These are phyloP conservation scores for Protomyctophum bolini DNA, from an alignment of 2,113 vertebrate genomes.

Conservation along the genomic window DNA sequence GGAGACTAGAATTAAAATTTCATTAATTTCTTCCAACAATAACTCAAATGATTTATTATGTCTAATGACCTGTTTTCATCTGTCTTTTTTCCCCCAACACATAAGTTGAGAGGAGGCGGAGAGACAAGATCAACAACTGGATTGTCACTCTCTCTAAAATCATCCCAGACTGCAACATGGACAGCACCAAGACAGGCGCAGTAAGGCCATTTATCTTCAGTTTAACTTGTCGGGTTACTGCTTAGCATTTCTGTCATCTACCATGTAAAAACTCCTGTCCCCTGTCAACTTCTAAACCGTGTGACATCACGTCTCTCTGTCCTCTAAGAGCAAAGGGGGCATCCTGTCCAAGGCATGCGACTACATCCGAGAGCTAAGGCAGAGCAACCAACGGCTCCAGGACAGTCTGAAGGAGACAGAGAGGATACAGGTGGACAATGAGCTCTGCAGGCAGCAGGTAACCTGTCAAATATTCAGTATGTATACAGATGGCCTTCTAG, in stretches of 20 bases:
- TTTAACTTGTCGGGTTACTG: neutral
- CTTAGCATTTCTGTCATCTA: no score
- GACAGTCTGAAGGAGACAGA: constrained; percentile 88
- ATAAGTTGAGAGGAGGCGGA: constrained; percentile 87
- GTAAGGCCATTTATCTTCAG: constrained; percentile 67
- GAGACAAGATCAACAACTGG: constrained; percentile 97
- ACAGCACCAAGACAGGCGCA: constrained; percentile 88
- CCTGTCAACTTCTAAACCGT: neutral
- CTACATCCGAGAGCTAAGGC: constrained; percentile 89
- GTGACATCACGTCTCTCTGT: constrained; percentile 7
- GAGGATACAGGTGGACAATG: constrained; percentile 89
- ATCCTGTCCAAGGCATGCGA: constrained; percentile 94
- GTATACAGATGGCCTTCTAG: no score
- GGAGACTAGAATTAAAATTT: no score
- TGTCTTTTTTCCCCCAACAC: constrained; percentile 10
- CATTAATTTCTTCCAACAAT: no score
- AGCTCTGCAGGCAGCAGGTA: constrained; percentile 89
- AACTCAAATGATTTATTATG: no score
- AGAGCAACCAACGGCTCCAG: constrained; percentile 88
- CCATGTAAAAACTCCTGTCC: no score
- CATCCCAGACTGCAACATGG: constrained; percentile 89
- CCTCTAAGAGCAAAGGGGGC: constrained; percentile 87
- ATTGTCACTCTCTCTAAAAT: constrained; percentile 92
- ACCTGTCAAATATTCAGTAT: neutral
- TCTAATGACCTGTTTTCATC: neutral